Percentiles rank a stretch among this genome's conserved stretches.
Conservation (phyloP, 2,888 invertebrate species). For the Scelioninae gen. 1 region DNA sequence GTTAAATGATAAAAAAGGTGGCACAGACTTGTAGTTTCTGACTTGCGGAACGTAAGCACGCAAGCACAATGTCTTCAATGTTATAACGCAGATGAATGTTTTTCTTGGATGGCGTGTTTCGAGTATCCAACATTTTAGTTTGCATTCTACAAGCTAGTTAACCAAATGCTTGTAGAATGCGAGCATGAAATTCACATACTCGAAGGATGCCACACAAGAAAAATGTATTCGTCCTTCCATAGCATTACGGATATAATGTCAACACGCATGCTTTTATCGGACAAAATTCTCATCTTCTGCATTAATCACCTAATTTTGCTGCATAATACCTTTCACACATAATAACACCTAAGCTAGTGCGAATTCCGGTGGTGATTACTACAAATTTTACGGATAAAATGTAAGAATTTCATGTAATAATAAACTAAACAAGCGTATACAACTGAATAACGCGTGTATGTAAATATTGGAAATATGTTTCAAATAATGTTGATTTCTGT, state of each 20-base stretch:
- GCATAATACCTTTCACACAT: no score
- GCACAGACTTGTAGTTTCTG: not conserved
- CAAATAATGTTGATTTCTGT: no score
- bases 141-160: conserved; percentile 63
- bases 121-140: conserved; percentile 62
- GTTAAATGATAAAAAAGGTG: conserved; percentile 2
- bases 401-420: no score
- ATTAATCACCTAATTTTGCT: not conserved
- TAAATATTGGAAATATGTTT: no score
- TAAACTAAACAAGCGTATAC: no score
- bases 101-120: conserved; percentile 33
- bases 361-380: no score
- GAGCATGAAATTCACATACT: conserved; percentile 60
- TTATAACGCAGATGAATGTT: conserved; percentile 19
- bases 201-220: conserved; percentile 46
- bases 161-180: conserved; percentile 48
- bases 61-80: conserved; percentile 24
- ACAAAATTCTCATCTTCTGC: conserved; percentile 11
- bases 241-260: conserved; percentile 27
- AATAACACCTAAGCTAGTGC: no score
- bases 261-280: conserved; percentile 11
- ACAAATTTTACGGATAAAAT: no score
- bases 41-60: not conserved
- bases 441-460: no score
- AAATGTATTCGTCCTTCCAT: conserved; percentile 30